Conservation (phyloP, 2,888 invertebrate species). For the Phengaris arion region DNA sequence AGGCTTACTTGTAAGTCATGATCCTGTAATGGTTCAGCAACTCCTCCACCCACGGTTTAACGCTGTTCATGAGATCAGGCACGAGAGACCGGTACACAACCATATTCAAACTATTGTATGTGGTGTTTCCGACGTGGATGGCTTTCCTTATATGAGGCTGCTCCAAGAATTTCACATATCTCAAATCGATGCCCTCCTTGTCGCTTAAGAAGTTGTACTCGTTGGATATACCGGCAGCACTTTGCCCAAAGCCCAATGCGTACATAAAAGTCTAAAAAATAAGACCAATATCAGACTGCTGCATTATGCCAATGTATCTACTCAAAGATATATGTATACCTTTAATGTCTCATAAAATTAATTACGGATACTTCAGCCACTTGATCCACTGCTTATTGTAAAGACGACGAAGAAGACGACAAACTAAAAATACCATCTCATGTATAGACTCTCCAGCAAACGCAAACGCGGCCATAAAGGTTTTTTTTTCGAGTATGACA, state of each 20-base stretch:
- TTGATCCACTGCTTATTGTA: no score
- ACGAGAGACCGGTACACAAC: conserved; percentile 61
- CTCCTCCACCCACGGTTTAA: conserved; percentile 77
- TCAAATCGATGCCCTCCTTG: background rate
- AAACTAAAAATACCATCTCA: no score
- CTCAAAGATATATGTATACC: no score
- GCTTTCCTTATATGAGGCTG: background rate
- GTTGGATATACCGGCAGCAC: background rate
- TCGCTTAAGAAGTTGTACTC: conserved; percentile 1
- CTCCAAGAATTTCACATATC: background rate
- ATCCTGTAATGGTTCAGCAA: conserved; percentile 77
- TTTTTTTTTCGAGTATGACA: no score
- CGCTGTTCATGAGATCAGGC: conserved; percentile 67
- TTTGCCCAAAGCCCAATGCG: background rate
- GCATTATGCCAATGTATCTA: no score
- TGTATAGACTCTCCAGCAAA: no score
- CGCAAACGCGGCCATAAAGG: no score
- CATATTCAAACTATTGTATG: background rate
- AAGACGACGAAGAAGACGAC: no score
- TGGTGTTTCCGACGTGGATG: background rate
- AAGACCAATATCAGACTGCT: no score
- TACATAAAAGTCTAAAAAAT: background rate
- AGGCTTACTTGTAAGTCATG: conserved; percentile 81
- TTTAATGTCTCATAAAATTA: no score
- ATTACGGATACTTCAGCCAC: no score